A percentile compares a stretch with the other conserved stretches of the same genome.
Conservation (phyloP, 1,140 invertebrate species). For the Drosophila azteca region DNA sequence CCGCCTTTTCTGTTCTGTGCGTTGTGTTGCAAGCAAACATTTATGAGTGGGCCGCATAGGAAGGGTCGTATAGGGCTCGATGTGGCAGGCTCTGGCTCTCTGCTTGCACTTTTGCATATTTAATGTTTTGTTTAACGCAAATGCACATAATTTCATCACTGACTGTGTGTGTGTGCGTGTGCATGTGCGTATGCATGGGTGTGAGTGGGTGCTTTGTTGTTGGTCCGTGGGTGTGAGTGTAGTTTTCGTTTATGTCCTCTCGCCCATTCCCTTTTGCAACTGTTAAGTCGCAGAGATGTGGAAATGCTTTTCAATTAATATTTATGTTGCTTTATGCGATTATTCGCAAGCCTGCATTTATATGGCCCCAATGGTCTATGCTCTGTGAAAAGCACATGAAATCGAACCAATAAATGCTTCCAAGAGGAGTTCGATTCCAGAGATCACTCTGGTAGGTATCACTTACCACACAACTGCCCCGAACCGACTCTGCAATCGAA, state of each 20-base stretch:
- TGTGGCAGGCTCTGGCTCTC: neutral
- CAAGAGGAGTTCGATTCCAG: too few relatives aligned
- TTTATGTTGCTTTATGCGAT: constrained; percentile 74
- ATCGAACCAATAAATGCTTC: neutral
- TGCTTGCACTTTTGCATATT: constrained; percentile 78
- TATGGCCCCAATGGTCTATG: constrained; percentile 46
- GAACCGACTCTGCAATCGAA: too few relatives aligned
- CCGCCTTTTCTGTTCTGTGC: constrained; percentile 9
- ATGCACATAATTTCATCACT: constrained; percentile 80
- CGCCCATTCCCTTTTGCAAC: constrained; percentile 21
- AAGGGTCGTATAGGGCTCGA: neutral
- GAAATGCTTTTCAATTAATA: constrained; percentile 81
- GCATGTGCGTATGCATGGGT: constrained; percentile 18
- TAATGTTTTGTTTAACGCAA: constrained; percentile 82
- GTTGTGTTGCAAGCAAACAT: constrained; percentile 40
- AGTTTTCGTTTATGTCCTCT: constrained; percentile 61
- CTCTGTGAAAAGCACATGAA: neutral
- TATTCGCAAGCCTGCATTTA: constrained; percentile 53
- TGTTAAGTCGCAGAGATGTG: constrained; percentile 62
- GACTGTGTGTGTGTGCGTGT: constrained; percentile 30
- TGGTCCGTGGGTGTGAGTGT: constrained; percentile 11
- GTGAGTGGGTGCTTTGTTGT: constrained; percentile 11
- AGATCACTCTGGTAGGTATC: too few relatives aligned
- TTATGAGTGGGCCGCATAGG: constrained; percentile 26
- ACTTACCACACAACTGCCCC: too few relatives aligned